Conservation (phyloP, 92 coral and sea anemone species). For the Galaxea fascicularis region DNA sequence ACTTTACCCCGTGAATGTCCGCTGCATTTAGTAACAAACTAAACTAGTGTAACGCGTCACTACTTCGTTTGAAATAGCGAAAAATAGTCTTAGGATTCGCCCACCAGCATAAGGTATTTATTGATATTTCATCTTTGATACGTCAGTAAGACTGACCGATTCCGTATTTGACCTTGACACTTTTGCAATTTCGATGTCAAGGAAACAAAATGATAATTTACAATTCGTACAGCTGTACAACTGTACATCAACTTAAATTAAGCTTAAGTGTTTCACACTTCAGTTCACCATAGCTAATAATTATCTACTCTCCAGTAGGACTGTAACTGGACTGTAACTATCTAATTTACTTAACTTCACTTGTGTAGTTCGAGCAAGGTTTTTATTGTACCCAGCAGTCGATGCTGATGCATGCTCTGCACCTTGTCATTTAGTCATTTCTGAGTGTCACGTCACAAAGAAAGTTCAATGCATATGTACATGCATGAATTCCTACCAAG, state of each 20-base stretch:
- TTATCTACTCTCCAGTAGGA: constrained; percentile 20
- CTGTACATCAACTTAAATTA: constrained; percentile 17
- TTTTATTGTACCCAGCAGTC: constrained; percentile 25
- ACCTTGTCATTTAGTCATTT: constrained; percentile 14
- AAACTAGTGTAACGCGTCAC: constrained; percentile 26
- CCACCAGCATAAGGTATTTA: constrained; percentile 22
- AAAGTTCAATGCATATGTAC: not conserved
- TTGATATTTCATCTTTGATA: constrained; percentile 18
- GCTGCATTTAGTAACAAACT: constrained; percentile 21
- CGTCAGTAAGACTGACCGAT: constrained; percentile 13
- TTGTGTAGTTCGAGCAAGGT: constrained; percentile 13
- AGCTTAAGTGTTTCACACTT: constrained; percentile 10
- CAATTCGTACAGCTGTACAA: too few species aligned
- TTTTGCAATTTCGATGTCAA: constrained; percentile 11
- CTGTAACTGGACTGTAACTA: constrained; percentile 10
- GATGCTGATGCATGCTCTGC: constrained; percentile 23
- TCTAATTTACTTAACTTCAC: constrained; percentile 13
- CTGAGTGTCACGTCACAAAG: constrained; percentile 8
- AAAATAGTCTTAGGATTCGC: constrained; percentile 12
- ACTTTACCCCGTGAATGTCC: constrained; percentile 18
- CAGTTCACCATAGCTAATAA: constrained; percentile 1
- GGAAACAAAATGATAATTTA: constrained; percentile 18
- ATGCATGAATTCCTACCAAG: not conserved
- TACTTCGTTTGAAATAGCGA: constrained; percentile 21
- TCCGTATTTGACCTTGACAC: constrained; percentile 20